phyloP scores from a whole-genome alignment of 2,888 invertebrate genomes.

The Lepidochitona cinerea region DNA sequence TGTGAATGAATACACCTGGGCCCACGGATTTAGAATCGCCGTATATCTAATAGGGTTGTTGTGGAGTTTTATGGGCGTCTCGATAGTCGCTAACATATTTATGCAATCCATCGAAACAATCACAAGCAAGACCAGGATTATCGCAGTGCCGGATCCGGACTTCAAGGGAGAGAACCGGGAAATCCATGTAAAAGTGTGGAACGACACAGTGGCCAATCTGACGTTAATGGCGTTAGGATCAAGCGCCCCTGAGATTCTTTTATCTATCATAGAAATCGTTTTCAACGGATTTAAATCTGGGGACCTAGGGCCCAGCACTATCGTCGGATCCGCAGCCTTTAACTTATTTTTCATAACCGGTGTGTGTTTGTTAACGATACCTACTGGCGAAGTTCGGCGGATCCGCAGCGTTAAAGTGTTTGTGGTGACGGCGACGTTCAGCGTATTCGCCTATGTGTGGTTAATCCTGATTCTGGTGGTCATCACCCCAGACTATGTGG shows the following conservation, averaged over 20 bases:
- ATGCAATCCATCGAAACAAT: constrained; percentile 76
- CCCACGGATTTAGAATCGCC: constrained; percentile 64
- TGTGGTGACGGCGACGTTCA: constrained; percentile 68
- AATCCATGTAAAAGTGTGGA: constrained; percentile 74
- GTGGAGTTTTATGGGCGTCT: constrained; percentile 75
- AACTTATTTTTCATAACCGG: constrained; percentile 75
- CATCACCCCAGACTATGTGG: constrained; percentile 71
- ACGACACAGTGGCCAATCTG: constrained; percentile 75
- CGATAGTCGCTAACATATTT: constrained; percentile 76
- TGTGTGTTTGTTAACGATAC: constrained; percentile 74
- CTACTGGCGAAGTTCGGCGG: constrained; percentile 69
- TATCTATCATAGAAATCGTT: constrained; percentile 74
- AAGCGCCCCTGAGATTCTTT: constrained; percentile 75
- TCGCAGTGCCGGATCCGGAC: constrained; percentile 59
- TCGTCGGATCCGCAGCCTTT: constrained; percentile 76
- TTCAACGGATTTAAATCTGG: constrained; percentile 71
- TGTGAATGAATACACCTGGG: constrained; percentile 73
- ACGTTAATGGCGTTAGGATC: constrained; percentile 76
- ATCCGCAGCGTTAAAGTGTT: constrained; percentile 73
- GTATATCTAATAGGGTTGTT: constrained; percentile 73
- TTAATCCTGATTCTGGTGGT: constrained; percentile 73
- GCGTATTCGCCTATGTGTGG: constrained; percentile 77
- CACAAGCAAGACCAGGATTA: constrained; percentile 73
- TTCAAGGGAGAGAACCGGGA: constrained; percentile 61
- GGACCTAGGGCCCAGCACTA: constrained; percentile 75